Conservation (phyloP, 2,888 invertebrate genomes). For the Monoplex corrugatus region DNA sequence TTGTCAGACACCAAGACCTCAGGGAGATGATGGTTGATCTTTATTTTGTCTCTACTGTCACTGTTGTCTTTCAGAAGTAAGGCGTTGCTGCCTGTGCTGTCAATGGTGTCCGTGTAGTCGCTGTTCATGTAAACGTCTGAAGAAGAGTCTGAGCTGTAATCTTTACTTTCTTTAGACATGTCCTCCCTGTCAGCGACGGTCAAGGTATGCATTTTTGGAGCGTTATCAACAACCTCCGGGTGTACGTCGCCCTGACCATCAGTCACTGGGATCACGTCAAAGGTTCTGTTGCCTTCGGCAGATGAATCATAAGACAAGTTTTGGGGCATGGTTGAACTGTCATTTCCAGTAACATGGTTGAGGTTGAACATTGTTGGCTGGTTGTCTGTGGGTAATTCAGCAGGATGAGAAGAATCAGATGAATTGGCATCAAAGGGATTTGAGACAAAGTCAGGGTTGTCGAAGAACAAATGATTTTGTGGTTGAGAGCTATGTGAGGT, state of each 20-base stretch:
- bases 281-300: not conserved
- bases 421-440: not conserved
- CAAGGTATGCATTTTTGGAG: not conserved
- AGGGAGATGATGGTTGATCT: not conserved
- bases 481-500: not conserved
- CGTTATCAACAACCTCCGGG: not conserved
- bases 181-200: not conserved
- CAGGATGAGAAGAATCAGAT: not conserved
- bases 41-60: not conserved
- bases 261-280: not conserved
- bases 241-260: not conserved
- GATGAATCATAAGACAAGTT: not conserved
- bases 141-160: slow-evolving; percentile 5
- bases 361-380: not conserved
- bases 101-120: slow-evolving; percentile 55
- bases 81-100: slow-evolving; percentile 52
- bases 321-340: not conserved
- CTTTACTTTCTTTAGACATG: not conserved
- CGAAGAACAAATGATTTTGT: not conserved
- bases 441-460: not conserved
- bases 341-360: not conserved
- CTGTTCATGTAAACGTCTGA: slow-evolving; percentile 49
- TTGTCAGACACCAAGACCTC: not conserved
- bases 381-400: not conserved
- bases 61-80: slow-evolving; percentile 52